Evolutionary conservation across 64 coral and sea anemone genomes (phyloP).

Genomic region (Stichodactyla mertensii): DNA sequence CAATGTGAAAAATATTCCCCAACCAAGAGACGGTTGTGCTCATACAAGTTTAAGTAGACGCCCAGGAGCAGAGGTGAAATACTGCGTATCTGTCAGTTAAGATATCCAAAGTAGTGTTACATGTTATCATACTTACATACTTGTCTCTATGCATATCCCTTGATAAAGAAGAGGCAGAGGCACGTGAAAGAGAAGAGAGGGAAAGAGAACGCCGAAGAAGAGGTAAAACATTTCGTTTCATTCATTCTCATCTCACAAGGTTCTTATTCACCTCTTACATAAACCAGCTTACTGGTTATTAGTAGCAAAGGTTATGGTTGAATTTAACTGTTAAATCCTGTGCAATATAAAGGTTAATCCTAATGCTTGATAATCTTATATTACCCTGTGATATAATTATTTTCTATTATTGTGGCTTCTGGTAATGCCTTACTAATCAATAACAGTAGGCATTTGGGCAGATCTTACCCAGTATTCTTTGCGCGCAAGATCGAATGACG

Average conservation of each 20-base stretch:
- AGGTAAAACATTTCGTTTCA: not conserved
- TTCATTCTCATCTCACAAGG: not conserved
- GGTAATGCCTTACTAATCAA: not conserved
- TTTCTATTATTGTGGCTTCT: not conserved
- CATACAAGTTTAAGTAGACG: no score
- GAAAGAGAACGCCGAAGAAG: not conserved
- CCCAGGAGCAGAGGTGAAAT: no score
- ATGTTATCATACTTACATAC: not conserved
- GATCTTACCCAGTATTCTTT: not conserved
- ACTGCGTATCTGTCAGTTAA: no score
- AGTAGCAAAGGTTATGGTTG: no score
- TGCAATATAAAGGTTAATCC: no score
- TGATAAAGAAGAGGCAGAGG: not conserved
- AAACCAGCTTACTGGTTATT: not conserved
- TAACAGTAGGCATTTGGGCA: not conserved
- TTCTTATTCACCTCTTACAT: not conserved
- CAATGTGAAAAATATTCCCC: no score
- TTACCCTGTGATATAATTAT: not conserved
- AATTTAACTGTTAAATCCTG: no score
- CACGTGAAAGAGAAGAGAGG: not conserved
- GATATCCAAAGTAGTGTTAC: no score
- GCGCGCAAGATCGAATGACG: not conserved
- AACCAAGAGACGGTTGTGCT: no score
- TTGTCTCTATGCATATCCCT: not conserved
- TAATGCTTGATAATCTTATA: no score